phyloP scores from a whole-genome alignment of 2,888 invertebrate genomes.

The Caenorhabditis afra region DNA sequence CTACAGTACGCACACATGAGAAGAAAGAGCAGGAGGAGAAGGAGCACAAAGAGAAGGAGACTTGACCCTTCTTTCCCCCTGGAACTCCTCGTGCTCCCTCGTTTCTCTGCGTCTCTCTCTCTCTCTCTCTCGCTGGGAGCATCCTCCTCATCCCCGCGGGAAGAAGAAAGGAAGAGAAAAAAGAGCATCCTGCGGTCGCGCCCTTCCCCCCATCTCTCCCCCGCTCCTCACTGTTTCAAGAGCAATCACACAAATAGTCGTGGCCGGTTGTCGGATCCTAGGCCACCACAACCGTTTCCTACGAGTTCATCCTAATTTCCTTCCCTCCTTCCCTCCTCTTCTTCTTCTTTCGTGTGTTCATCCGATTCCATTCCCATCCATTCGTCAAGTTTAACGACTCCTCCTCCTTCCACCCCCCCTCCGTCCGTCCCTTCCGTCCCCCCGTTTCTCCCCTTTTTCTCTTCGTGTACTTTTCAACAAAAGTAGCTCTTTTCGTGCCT shows the following conservation, averaged over 20 bases:
- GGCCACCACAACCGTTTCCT: not conserved
- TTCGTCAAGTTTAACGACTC: conserved; percentile 58
- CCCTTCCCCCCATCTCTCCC: not conserved
- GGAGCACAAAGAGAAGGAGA: conserved; percentile 17
- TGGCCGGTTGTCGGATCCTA: not conserved
- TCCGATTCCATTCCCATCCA: conserved; percentile 43
- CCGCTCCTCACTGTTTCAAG: conserved; percentile 5
- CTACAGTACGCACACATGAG: conserved; percentile 9
- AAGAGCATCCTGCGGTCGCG: conserved; percentile 22
- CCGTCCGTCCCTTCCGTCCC: conserved; percentile 6
- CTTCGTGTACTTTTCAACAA: conserved; percentile 6
- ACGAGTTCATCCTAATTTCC: not conserved
- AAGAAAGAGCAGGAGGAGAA: not conserved
- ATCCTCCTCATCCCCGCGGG: conserved; percentile 28
- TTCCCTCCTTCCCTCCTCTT: too few species aligned
- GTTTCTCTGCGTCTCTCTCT: conserved; percentile 26
- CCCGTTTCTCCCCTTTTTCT: conserved; percentile 21
- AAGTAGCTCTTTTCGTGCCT: conserved; percentile 20
- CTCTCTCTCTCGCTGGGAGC: conserved; percentile 12
- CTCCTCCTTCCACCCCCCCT: conserved; percentile 13
- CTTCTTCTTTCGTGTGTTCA: not conserved
- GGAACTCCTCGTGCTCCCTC: conserved; percentile 1
- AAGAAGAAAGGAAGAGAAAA: conserved; percentile 1
- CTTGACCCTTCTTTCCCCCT: not conserved
- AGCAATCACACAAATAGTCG: not conserved